These are phyloP conservation scores for Sprattus sprattus DNA, from an alignment of 2,113 vertebrate genomes.

Conservation along the genomic window DNA sequence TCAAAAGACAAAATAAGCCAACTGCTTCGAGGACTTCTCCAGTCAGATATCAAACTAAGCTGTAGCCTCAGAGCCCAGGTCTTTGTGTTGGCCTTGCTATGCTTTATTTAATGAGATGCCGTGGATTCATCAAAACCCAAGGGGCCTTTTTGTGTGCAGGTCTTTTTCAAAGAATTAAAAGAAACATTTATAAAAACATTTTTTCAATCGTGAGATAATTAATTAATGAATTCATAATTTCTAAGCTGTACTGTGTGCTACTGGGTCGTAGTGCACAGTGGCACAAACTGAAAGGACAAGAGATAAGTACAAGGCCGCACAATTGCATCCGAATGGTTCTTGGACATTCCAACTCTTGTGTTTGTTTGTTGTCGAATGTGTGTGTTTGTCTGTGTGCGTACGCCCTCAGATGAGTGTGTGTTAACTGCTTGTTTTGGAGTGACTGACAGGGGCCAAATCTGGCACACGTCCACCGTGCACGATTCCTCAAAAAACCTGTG, in stretches of 20 bases:
- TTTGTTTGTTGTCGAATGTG: conserved; percentile 16
- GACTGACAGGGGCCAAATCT: conserved; percentile 42
- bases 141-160: not conserved
- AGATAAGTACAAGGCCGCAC: not conserved
- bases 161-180: not conserved
- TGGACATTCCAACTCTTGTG: not conserved
- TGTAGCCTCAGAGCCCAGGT: not conserved
- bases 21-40: not conserved
- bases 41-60: no score
- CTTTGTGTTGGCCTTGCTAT: not conserved
- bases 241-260: not conserved
- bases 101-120: no score
- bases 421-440: conserved; percentile 35
- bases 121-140: no score
- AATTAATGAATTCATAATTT: not conserved
- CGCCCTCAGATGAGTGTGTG: conserved; percentile 33
- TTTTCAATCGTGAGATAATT: not conserved
- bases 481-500: conserved; percentile 37
- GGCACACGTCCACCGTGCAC: conserved; percentile 52
- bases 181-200: not conserved
- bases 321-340: not conserved
- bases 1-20: not conserved
- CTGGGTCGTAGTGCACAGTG: not conserved
- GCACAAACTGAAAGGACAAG: not conserved
- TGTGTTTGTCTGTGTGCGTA: not conserved